Percentiles rank a stretch among this genome's conserved stretches.
phyloP scores from a whole-genome alignment of 2,797 vertebrate genomes.

The Pelobates cultripes region DNA sequence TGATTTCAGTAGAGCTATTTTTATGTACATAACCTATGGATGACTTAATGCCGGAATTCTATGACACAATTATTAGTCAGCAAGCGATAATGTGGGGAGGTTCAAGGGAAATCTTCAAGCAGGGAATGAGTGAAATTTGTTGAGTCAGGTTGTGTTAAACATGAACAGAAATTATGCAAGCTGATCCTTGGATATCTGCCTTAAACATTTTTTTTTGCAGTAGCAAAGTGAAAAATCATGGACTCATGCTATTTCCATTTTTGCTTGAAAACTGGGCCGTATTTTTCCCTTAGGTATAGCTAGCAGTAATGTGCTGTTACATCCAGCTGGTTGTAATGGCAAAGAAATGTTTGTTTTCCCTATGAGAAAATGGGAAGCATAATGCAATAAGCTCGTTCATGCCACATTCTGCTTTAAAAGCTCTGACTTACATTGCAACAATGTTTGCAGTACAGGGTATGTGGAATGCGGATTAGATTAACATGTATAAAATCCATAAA shows the following conservation, averaged over 20 bases:
- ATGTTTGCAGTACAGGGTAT: background rate
- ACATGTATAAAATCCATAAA: too few relatives aligned
- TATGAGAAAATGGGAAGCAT: conserved; percentile 29
- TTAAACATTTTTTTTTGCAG: conserved; percentile 22
- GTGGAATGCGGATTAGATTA: too few relatives aligned
- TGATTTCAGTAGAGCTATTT: too few relatives aligned
- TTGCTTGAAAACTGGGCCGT: conserved; percentile 28
- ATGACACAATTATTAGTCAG: too few relatives aligned
- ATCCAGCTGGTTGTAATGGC: conserved; percentile 50
- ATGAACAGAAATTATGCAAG: conserved; percentile 4
- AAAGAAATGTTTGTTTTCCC: conserved; percentile 34
- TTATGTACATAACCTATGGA: too few relatives aligned
- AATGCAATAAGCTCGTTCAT: conserved; percentile 5
- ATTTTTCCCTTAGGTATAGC: conserved; percentile 43
- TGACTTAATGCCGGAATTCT: too few relatives aligned
- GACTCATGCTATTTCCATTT: conserved; percentile 26
- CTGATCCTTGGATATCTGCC: conserved; percentile 29
- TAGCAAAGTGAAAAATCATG: conserved; percentile 22
- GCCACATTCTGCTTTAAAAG: conserved; percentile 25
- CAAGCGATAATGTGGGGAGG: too few relatives aligned
- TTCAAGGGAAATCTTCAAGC: background rate
- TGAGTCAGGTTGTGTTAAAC: background rate
- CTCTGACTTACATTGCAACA: background rate
- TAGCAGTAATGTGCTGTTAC: conserved; percentile 42
- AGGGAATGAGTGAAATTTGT: background rate